A percentile compares a stretch with the other conserved stretches of the same genome.
phyloP scores from a whole-genome alignment of 2,888 invertebrate genomes.

The Uropetala carovei region DNA sequence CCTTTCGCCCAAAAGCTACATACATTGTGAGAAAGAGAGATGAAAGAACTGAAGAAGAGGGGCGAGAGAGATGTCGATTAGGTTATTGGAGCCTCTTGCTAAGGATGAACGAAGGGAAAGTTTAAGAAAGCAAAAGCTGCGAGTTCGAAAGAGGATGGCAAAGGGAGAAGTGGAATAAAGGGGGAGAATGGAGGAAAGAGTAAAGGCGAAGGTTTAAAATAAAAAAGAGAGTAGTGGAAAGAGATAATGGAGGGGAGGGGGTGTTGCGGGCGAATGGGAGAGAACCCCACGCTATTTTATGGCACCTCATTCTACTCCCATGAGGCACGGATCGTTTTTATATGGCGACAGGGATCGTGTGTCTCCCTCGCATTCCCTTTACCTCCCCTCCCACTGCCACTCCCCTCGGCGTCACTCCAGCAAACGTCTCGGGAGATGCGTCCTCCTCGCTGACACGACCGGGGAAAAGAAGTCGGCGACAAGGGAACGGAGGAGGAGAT shows the following conservation, averaged over 20 bases:
- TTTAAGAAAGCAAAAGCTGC: neutral
- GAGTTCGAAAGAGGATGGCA: no score
- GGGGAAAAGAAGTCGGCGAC: neutral
- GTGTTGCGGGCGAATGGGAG: neutral
- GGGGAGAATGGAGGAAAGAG: neutral
- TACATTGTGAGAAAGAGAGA: no score
- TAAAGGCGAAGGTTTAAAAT: neutral
- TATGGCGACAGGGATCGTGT: slow-evolving; percentile 28
- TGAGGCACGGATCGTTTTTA: neutral
- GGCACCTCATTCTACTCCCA: neutral
- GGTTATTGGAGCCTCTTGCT: no score
- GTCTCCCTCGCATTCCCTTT: neutral
- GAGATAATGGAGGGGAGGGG: neutral
- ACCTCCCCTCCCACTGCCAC: neutral
- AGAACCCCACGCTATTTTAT: neutral
- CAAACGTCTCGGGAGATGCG: slow-evolving; percentile 13
- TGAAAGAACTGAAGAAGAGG: no score
- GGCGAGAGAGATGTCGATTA: no score
- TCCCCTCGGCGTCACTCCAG: neutral
- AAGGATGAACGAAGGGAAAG: no score
- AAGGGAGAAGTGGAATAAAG: neutral
- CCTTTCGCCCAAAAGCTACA: no score
- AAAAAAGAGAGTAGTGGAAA: neutral
- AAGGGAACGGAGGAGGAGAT: neutral
- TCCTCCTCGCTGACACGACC: neutral